Percentiles rank a stretch among this genome's conserved stretches.
Conservation (phyloP, 1,140 invertebrate species). For the Formica selysi region DNA sequence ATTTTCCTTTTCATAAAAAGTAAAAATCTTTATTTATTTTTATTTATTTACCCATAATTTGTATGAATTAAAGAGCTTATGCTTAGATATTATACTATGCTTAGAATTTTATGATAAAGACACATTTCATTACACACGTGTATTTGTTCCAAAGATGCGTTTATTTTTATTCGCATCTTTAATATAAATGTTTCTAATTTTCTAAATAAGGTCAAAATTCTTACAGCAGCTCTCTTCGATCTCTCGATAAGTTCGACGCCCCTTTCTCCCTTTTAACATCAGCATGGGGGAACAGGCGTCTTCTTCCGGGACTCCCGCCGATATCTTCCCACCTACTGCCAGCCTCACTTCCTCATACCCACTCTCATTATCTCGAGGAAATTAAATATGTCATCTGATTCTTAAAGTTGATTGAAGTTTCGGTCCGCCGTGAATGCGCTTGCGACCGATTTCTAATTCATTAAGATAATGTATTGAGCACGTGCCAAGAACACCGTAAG, state of each 20-base stretch:
- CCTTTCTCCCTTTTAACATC: slow-evolving; percentile 69
- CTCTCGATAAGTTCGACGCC: slow-evolving; percentile 78
- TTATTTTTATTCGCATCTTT: background rate
- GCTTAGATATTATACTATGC: background rate
- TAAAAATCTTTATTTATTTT: too few relatives aligned
- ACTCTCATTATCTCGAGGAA: slow-evolving; percentile 83
- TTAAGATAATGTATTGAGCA: slow-evolving; percentile 79
- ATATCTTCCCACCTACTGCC: slow-evolving; percentile 74
- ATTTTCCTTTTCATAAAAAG: too few relatives aligned
- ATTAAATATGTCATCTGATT: slow-evolving; percentile 85
- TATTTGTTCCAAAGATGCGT: background rate
- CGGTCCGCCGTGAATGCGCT: slow-evolving; percentile 73
- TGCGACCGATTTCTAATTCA: slow-evolving; percentile 80
- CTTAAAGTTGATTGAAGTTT: slow-evolving; percentile 84
- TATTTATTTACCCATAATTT: background rate
- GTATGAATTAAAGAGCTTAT: background rate
- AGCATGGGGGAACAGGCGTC: slow-evolving; percentile 69
- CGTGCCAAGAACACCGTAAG: background rate
- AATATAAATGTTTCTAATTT: slow-evolving; percentile 69
- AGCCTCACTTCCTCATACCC: slow-evolving; percentile 74
- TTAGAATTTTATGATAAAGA: background rate
- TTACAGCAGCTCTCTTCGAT: slow-evolving; percentile 37
- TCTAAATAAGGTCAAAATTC: slow-evolving; percentile 62
- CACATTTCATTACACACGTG: background rate
- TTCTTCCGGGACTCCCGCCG: slow-evolving; percentile 80